Conservation (phyloP, 2,888 invertebrate species). For the Linhomoeus sp. region DNA sequence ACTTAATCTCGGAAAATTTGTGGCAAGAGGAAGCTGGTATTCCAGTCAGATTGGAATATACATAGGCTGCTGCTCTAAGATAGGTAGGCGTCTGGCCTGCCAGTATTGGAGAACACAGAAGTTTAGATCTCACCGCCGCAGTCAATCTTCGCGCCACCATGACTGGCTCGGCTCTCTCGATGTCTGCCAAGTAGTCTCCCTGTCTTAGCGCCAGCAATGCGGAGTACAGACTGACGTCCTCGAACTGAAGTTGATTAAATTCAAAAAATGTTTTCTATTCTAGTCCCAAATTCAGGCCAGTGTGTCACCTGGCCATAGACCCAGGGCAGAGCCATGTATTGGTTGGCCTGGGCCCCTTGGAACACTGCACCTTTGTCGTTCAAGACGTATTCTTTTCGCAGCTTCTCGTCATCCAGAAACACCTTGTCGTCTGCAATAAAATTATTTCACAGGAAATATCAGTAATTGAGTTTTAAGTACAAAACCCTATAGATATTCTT, state of each 20-base stretch:
- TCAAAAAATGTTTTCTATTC: not conserved
- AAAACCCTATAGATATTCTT: not conserved
- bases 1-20: not conserved
- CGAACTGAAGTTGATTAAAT: not conserved
- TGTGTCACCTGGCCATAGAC: not conserved
- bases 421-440: not conserved
- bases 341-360: not conserved
- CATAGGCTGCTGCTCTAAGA: too few relatives aligned
- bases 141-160: not conserved
- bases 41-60: too few relatives aligned
- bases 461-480: too few relatives aligned
- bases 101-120: too few relatives aligned
- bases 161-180: not conserved
- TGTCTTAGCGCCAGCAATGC: not conserved
- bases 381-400: not conserved
- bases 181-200: not conserved
- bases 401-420: not conserved
- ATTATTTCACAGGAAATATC: too few relatives aligned
- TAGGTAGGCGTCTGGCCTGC: too few relatives aligned
- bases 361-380: not conserved
- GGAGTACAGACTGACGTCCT: not conserved
- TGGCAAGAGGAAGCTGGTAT: too few relatives aligned
- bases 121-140: not conserved
- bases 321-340: not conserved
- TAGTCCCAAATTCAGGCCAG: not conserved